Evolutionary conservation across 2,888 invertebrate species (phyloP).

Genomic region (Athripsodes cinereus): DNA sequence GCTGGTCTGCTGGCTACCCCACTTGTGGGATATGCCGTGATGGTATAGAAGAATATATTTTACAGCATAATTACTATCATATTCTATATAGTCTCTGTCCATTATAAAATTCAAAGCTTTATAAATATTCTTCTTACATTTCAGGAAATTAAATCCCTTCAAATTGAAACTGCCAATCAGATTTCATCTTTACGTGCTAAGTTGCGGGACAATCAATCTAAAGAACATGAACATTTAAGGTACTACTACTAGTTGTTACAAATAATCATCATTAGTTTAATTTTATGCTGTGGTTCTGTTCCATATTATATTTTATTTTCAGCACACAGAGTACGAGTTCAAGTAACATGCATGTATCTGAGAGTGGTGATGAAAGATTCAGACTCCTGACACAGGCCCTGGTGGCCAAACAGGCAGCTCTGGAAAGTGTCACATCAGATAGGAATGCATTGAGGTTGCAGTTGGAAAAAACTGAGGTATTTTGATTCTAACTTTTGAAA

Average conservation of each 20-base stretch:
- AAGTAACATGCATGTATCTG: slow-evolving; percentile 33
- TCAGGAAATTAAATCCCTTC: slow-evolving; percentile 49
- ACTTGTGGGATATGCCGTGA: too few species aligned
- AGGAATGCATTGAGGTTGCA: slow-evolving; percentile 70
- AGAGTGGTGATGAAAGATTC: slow-evolving; percentile 36
- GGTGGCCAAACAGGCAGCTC: slow-evolving; percentile 69
- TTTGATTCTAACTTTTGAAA: too few species aligned
- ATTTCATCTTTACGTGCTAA: slow-evolving; percentile 42
- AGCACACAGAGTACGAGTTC: slow-evolving; percentile 2
- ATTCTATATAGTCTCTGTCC: too few species aligned
- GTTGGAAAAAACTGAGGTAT: slow-evolving; percentile 64
- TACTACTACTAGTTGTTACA: neutral
- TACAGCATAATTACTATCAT: too few species aligned
- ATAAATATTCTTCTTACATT: too few species aligned
- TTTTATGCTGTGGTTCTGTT: neutral
- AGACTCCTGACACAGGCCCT: slow-evolving; percentile 65
- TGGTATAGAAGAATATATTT: too few species aligned
- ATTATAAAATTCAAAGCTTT: too few species aligned
- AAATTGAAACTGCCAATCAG: slow-evolving; percentile 49
- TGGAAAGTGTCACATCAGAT: slow-evolving; percentile 72
- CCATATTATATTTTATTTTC: neutral
- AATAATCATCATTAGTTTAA: neutral
- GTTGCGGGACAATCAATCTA: slow-evolving; percentile 43
- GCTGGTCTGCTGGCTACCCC: too few species aligned
- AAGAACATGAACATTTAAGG: slow-evolving; percentile 26